Evolutionary conservation across 1,140 invertebrate genomes (phyloP).

Genomic region (Euwallacea similis): DNA sequence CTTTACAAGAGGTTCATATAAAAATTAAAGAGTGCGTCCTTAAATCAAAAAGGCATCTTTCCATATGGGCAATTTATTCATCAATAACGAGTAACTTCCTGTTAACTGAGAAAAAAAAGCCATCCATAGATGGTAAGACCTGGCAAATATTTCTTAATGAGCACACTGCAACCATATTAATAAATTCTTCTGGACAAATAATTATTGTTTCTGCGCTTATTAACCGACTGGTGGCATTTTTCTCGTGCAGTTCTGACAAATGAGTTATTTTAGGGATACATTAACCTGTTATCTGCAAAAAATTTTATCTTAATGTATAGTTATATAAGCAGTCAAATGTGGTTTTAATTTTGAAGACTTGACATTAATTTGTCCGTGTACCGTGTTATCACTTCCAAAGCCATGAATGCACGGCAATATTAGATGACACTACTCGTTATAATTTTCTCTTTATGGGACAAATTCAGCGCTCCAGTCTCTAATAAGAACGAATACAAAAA

Average conservation of each 20-base stretch:
- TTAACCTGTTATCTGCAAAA: slow-evolving; percentile 5
- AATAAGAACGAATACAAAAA: too few relatives aligned
- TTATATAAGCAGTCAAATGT: too few relatives aligned
- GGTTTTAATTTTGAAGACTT: too few relatives aligned
- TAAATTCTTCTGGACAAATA: slow-evolving; percentile 28
- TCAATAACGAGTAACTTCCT: slow-evolving; percentile 24
- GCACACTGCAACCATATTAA: slow-evolving; percentile 20
- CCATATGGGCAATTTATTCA: slow-evolving; percentile 21
- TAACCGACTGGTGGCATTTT: slow-evolving; percentile 13
- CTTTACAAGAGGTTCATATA: not conserved
- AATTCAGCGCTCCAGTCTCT: too few relatives aligned
- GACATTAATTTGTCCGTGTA: too few relatives aligned
- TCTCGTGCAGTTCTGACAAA: slow-evolving; percentile 14
- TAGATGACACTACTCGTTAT: too few relatives aligned
- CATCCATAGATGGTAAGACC: slow-evolving; percentile 24
- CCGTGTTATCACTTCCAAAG: too few relatives aligned
- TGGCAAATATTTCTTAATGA: slow-evolving; percentile 32
- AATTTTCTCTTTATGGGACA: too few relatives aligned
- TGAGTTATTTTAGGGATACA: slow-evolving; percentile 20
- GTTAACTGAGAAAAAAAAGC: slow-evolving; percentile 11
- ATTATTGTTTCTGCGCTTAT: slow-evolving; percentile 28
- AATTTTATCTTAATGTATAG: too few relatives aligned
- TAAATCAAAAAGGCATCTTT: not conserved
- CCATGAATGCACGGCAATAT: too few relatives aligned
- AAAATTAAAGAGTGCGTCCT: slow-evolving; percentile 1